Percentiles rank a stretch among this genome's conserved stretches.
Conservation (phyloP, 2,888 invertebrate species). For the Aleiodes testaceus region DNA sequence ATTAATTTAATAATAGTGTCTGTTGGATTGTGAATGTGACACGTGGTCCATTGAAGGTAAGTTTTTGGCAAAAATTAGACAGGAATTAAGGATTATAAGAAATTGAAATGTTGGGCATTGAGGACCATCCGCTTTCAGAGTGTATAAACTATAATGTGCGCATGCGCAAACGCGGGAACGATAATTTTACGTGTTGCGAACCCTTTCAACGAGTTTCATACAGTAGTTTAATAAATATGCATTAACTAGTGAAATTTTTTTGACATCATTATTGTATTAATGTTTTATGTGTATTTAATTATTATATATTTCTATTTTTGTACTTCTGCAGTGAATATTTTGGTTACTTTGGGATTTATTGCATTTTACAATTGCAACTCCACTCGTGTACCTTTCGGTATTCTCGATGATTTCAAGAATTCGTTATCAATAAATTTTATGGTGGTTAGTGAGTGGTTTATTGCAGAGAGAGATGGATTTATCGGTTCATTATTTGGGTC, state of each 20-base stretch:
- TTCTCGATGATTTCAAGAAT: neutral
- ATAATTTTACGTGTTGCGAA: slow-evolving; percentile 59
- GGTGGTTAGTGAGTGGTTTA: neutral
- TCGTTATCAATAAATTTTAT: slow-evolving; percentile 22
- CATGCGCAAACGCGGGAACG: slow-evolving; percentile 65
- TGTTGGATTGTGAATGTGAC: slow-evolving; percentile 42
- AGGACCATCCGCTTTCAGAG: slow-evolving; percentile 63
- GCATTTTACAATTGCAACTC: neutral
- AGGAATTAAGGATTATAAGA: slow-evolving; percentile 52
- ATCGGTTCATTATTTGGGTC: neutral
- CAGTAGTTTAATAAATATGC: slow-evolving; percentile 44
- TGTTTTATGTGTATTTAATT: slow-evolving; percentile 6
- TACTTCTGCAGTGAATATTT: neutral
- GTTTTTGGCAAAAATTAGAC: slow-evolving; percentile 44
- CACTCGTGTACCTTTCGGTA: slow-evolving; percentile 9
- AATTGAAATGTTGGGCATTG: slow-evolving; percentile 53
- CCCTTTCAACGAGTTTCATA: slow-evolving; percentile 38
- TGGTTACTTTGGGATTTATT: neutral
- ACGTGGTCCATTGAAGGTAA: slow-evolving; percentile 53
- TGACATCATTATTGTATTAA: neutral
- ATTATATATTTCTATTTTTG: slow-evolving; percentile 18
- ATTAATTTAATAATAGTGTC: slow-evolving; percentile 50
- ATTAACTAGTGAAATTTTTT: slow-evolving; percentile 35
- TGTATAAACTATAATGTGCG: slow-evolving; percentile 61
- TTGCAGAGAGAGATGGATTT: neutral